A percentile compares a stretch with the other conserved stretches of the same genome.
These are phyloP conservation scores for Ondatra zibethicus DNA, from an alignment of 2,113 vertebrate genomes.

Conservation along the genomic window DNA sequence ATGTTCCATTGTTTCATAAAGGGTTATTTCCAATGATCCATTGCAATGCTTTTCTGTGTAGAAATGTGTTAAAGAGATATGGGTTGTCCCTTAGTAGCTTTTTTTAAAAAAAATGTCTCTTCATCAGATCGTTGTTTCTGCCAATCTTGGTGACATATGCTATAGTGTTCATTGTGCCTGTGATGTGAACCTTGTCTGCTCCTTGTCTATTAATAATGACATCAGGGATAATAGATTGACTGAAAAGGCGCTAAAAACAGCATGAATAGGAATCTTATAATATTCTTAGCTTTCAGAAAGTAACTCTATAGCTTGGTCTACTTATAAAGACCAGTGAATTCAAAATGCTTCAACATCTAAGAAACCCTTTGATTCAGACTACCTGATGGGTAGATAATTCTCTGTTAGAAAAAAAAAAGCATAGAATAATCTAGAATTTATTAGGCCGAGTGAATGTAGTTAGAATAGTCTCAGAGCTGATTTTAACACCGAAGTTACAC, in stretches of 20 bases:
- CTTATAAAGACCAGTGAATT: conserved; percentile 7
- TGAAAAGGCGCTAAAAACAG: conserved; percentile 37
- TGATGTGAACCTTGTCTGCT: not conserved
- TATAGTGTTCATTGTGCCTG: not conserved
- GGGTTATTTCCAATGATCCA: not conserved
- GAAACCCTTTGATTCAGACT: conserved; percentile 55
- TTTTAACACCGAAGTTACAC: conserved; percentile 45
- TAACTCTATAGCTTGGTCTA: conserved; percentile 32
- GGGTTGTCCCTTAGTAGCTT: not conserved
- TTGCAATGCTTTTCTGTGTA: not conserved
- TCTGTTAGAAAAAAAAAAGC: conserved; percentile 36
- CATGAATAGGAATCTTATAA: conserved; percentile 44
- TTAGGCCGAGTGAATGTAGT: conserved; percentile 43
- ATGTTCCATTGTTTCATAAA: not conserved
- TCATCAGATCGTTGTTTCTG: not conserved
- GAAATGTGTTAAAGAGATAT: not conserved
- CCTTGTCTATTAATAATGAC: conserved; percentile 34
- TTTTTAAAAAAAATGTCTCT: not conserved
- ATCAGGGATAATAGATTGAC: not conserved
- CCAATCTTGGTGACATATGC: not conserved
- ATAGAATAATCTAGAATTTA: conserved; percentile 51
- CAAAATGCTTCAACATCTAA: conserved; percentile 49
- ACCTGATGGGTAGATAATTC: conserved; percentile 34
- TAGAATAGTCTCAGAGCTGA: conserved; percentile 38
- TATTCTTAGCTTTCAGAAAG: conserved; percentile 31